Percentiles rank a stretch among this genome's conserved stretches.
Evolutionary conservation across 2,888 invertebrate species (phyloP).

Genomic region (Caprella mutica): DNA sequence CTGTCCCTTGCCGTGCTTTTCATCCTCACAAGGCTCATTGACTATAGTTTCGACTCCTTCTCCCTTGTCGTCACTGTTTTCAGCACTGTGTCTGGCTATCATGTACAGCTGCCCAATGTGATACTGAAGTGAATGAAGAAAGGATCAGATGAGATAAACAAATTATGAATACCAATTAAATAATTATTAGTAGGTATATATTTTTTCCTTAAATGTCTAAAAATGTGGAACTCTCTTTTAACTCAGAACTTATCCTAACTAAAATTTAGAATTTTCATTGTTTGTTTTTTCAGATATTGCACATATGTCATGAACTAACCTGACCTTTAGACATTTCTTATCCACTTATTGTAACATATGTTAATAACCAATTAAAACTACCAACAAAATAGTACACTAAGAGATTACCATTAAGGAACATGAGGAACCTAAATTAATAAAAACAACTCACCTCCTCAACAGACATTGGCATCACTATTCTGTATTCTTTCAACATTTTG

Average conservation of each 20-base stretch:
- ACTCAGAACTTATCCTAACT: too few species aligned
- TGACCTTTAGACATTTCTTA: too few species aligned
- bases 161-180: background rate
- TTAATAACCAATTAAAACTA: too few species aligned
- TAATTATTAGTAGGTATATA: background rate
- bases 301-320: too few species aligned
- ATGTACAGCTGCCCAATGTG: slow-evolving; percentile 83
- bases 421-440: slow-evolving; percentile 35
- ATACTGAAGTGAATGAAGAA: slow-evolving; percentile 52
- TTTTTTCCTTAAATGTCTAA: background rate
- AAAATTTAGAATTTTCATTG: too few species aligned
- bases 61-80: slow-evolving; percentile 70
- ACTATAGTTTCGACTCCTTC: slow-evolving; percentile 85
- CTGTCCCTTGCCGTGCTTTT: slow-evolving; percentile 67
- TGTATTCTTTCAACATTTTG: slow-evolving; percentile 78
- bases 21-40: slow-evolving; percentile 66
- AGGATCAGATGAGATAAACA: background rate
- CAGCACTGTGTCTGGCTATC: slow-evolving; percentile 85
- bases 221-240: too few species aligned
- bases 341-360: too few species aligned
- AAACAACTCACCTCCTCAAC: slow-evolving; percentile 67
- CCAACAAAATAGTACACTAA: background rate
- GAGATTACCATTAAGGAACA: background rate
- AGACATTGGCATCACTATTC: slow-evolving; percentile 83
- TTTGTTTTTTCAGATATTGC: too few species aligned